A percentile compares a stretch with the other conserved stretches of the same genome.
These are phyloP conservation scores for Tortrix viridana DNA, from an alignment of 2,888 invertebrate species.

Conservation along the genomic window DNA sequence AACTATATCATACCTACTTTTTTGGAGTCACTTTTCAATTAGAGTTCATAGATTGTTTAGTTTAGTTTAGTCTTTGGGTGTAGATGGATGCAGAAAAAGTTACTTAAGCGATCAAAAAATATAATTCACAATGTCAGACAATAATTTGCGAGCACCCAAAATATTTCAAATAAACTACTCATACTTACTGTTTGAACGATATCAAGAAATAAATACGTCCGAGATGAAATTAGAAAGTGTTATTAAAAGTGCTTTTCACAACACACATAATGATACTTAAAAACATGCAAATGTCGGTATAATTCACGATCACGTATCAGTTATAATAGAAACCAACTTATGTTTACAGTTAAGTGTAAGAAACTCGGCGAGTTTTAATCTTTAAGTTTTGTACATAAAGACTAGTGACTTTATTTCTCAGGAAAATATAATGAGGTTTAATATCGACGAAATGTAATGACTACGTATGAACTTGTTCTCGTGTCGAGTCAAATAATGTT, in stretches of 20 bases:
- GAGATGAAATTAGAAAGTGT: constrained; percentile 58
- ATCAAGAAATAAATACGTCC: constrained; percentile 39
- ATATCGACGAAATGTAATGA: constrained; percentile 61
- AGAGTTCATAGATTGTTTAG: too few relatives aligned
- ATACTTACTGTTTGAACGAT: constrained; percentile 13
- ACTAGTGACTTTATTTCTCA: constrained; percentile 43
- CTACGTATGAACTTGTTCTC: constrained; percentile 63
- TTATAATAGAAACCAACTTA: constrained; percentile 49
- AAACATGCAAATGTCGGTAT: constrained; percentile 65
- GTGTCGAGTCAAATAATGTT: constrained; percentile 62
- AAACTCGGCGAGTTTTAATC: constrained; percentile 35
- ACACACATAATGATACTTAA: constrained; percentile 57
- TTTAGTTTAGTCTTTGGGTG: too few relatives aligned
- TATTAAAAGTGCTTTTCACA: constrained; percentile 57
- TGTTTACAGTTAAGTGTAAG: constrained; percentile 38
- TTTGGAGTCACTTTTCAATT: too few relatives aligned
- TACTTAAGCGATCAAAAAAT: too few relatives aligned
- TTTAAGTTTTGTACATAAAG: constrained; percentile 38
- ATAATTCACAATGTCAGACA: neutral
- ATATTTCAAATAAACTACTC: neutral
- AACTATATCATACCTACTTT: too few relatives aligned
- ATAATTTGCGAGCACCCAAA: neutral
- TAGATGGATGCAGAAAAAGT: too few relatives aligned
- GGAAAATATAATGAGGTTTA: constrained; percentile 50
- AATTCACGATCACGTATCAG: constrained; percentile 59